phyloP scores from a whole-genome alignment of 2,888 invertebrate species.

The Papilio elwesi region DNA sequence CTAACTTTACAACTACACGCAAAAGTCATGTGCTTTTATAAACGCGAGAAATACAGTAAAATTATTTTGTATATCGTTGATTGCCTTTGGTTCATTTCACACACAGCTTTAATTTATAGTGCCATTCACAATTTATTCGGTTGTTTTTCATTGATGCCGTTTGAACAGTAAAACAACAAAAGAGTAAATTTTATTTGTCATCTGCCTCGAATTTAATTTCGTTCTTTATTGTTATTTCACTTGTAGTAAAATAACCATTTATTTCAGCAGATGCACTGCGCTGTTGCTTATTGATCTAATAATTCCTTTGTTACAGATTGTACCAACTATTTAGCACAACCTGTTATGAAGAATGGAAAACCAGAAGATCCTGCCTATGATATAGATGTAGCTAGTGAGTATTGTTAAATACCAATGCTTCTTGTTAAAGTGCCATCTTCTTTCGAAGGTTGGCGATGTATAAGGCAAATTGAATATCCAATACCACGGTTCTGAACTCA shows the following conservation, averaged over 20 bases:
- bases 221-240: constrained; percentile 10
- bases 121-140: not conserved
- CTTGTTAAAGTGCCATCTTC: too few species aligned
- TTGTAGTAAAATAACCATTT: not conserved
- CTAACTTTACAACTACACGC: too few species aligned
- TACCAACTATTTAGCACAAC: constrained; percentile 75
- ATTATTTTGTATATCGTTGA: too few species aligned
- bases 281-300: not conserved
- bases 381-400: constrained; percentile 76
- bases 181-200: constrained; percentile 24
- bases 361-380: constrained; percentile 70
- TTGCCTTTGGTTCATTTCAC: not conserved
- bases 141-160: not conserved
- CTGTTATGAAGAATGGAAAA: constrained; percentile 59
- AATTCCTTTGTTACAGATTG: constrained; percentile 68
- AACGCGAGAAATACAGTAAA: too few species aligned
- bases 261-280: not conserved
- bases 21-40: too few species aligned
- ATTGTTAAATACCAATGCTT: constrained; percentile 9
- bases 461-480: too few species aligned
- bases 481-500: too few species aligned
- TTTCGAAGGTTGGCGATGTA: too few species aligned
- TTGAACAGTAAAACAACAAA: constrained; percentile 9
- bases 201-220: constrained; percentile 1
- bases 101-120: too few species aligned